Evolutionary conservation across 2,797 vertebrate species (phyloP).

Genomic region (Rhabdophis nuchalis): DNA sequence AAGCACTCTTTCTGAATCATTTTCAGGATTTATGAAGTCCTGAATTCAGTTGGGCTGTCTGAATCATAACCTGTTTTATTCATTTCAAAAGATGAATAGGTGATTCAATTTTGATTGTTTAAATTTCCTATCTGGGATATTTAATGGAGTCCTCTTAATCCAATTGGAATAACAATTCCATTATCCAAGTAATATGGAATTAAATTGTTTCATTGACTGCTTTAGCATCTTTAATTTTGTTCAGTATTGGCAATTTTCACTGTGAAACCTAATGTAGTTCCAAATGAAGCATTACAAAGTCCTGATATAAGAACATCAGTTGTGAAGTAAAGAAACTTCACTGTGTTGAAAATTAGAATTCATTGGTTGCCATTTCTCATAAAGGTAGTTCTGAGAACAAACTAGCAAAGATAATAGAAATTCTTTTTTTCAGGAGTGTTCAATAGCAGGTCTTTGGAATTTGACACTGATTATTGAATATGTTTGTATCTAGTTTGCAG

Average conservation of each 20-base stretch:
- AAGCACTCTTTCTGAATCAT: background rate
- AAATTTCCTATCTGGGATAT: background rate
- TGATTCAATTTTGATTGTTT: background rate
- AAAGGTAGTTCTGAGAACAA: background rate
- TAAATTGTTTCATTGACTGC: background rate
- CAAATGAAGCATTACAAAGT: background rate
- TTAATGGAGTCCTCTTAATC: background rate
- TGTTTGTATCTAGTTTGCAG: background rate
- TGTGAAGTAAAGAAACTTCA: background rate
- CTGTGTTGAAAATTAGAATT: background rate
- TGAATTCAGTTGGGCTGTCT: background rate
- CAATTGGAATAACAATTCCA: background rate
- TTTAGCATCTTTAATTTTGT: background rate
- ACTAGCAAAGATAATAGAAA: background rate
- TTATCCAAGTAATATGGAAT: background rate
- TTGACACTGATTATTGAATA: background rate
- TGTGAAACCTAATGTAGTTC: background rate
- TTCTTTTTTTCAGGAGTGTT: background rate
- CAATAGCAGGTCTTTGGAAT: background rate
- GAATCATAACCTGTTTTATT: background rate
- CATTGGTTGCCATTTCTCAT: background rate
- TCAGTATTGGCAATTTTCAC: background rate
- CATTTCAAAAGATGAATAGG: background rate
- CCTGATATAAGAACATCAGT: background rate
- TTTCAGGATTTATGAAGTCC: background rate